Evolutionary conservation across 2,113 vertebrate genomes (phyloP).

Genomic region (Potamarius usumacintae): DNA sequence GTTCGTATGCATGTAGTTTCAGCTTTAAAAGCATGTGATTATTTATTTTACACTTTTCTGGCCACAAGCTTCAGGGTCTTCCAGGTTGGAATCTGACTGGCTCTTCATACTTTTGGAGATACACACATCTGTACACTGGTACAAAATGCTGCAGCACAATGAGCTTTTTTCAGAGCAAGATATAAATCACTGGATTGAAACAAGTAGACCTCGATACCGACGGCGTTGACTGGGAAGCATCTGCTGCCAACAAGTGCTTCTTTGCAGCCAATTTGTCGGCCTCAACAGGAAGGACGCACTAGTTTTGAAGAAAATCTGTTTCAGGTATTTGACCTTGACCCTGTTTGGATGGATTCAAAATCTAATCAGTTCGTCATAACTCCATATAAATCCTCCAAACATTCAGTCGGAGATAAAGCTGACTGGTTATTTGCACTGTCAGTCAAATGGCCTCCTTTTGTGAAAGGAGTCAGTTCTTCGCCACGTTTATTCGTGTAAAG

Average conservation of each 20-base stretch:
- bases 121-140: not conserved
- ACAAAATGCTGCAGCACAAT: not conserved
- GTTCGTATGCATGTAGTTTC: not conserved
- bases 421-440: not conserved
- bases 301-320: not conserved
- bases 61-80: not conserved
- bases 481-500: not conserved
- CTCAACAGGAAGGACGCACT: not conserved
- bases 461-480: not conserved
- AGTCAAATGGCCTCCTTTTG: not conserved
- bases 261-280: not conserved
- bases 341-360: not conserved
- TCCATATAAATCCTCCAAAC: not conserved
- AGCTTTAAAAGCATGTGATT: not conserved
- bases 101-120: not conserved
- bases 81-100: not conserved
- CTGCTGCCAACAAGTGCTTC: not conserved
- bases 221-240: not conserved
- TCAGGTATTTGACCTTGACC: not conserved
- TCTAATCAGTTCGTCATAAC: not conserved
- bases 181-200: not conserved
- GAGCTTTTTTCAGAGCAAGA: not conserved
- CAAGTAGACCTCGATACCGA: not conserved
- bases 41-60: not conserved
- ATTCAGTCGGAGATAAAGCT: not conserved